Conservation (phyloP, 2,113 vertebrate genomes). For the Taxidea taxus region DNA sequence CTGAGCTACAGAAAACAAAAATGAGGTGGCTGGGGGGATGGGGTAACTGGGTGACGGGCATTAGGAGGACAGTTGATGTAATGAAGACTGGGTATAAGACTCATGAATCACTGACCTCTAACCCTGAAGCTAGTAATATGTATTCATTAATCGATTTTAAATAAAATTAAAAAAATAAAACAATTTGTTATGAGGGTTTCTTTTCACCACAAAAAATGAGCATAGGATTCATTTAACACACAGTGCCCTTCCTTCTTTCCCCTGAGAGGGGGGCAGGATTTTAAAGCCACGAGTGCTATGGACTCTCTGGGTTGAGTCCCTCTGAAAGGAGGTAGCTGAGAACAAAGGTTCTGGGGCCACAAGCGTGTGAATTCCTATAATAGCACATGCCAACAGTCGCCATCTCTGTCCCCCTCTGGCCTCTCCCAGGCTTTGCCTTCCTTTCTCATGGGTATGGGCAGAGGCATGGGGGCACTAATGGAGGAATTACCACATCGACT, state of each 20-base stretch:
- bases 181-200: not conserved
- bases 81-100: not conserved
- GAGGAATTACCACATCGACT: slow-evolving; percentile 23
- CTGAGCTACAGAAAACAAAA: not conserved
- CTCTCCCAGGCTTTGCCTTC: not conserved
- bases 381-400: not conserved
- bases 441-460: not conserved
- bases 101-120: not conserved
- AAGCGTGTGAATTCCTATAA: not conserved
- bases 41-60: not conserved
- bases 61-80: not conserved
- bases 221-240: not conserved
- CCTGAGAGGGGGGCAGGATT: not conserved
- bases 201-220: not conserved
- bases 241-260: not conserved
- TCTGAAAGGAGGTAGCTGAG: not conserved
- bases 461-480: not conserved
- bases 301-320: not conserved
- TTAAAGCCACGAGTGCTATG: not conserved
- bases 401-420: not conserved
- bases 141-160: not conserved
- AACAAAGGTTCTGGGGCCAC: not conserved
- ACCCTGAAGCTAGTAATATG: not conserved
- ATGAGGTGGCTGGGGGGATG: not conserved
- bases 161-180: not conserved